Conservation (phyloP, 2,888 invertebrate species). For the Congeria kusceri region DNA sequence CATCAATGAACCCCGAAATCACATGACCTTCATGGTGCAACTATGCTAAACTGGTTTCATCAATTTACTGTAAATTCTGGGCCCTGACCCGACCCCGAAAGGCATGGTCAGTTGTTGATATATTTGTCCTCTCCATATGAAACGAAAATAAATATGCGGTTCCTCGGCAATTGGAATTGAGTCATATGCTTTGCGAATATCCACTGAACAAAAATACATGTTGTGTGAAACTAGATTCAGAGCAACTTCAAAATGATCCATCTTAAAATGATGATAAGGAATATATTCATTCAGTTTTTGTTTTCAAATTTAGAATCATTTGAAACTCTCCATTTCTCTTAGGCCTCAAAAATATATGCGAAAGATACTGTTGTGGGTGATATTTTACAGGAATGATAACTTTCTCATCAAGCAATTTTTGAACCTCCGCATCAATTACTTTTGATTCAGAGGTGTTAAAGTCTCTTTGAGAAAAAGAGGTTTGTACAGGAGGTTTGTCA, state of each 20-base stretch:
- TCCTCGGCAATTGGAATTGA: slow-evolving; percentile 40
- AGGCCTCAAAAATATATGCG: slow-evolving; percentile 1
- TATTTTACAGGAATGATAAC: no score
- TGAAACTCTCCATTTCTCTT: slow-evolving; percentile 51
- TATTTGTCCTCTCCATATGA: slow-evolving; percentile 46
- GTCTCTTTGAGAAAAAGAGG: no score
- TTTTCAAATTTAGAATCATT: slow-evolving; percentile 54
- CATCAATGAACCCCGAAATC: slow-evolving; percentile 64
- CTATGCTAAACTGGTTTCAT: slow-evolving; percentile 59
- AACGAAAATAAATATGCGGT: slow-evolving; percentile 42
- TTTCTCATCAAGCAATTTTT: no score
- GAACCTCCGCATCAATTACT: no score
- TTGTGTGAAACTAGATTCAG: slow-evolving; percentile 34
- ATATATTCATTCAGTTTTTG: slow-evolving; percentile 44
- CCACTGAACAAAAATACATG: slow-evolving; percentile 42
- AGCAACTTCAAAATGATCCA: slow-evolving; percentile 58
- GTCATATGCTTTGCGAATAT: slow-evolving; percentile 51
- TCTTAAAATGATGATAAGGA: slow-evolving; percentile 56
- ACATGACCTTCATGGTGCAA: slow-evolving; percentile 43
- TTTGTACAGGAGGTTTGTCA: no score
- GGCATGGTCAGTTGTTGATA: slow-evolving; percentile 27
- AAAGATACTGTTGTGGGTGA: no score
- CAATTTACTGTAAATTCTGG: slow-evolving; percentile 61
- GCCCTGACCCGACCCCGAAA: slow-evolving; percentile 31
- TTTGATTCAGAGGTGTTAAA: no score